Base-by-base conservation (phyloP, 1,140 invertebrate genomes). In the Lordiphosa clarofinis region DNA sequence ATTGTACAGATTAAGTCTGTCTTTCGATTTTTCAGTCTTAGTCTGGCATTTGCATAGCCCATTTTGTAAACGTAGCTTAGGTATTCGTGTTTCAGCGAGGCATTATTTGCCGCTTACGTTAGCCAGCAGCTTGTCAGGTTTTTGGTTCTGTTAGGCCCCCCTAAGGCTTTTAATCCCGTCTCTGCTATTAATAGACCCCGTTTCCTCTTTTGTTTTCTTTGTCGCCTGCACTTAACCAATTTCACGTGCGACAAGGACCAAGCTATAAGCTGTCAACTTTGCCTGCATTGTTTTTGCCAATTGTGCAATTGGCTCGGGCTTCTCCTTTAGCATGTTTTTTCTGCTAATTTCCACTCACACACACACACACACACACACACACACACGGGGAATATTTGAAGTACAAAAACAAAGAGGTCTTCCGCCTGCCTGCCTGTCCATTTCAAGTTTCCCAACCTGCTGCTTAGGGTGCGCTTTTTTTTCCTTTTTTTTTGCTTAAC, bases 341-440 rank as follows among this genome's bases (percentile, higher is more conserved):
- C 21, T 64, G 62, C 60, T 64, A 70, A 79, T 76, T 66, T 78
- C 40, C 35, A 11, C 15, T 13, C 19, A 42, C 38, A 57, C 65
- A 59, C 33, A 35, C 24, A 43, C 2, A 1, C 1, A 4, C 31
- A 24, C 8, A 36, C 21, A 28, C n/a, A 24, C 21, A 28, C 4
- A 10, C 2, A 35, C 19, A 21, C 10, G 24, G n/a, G 36, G 33
- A 56, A 42, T 40, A 21, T 60, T 59, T 56, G 49, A 37, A 43
- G 57, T 54, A 50, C 31, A 57, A 53, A 53, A 70, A 53, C 38
- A 40, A 56, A 57, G 50, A 11, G 10, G 24, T 28, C 24, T 28
- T 28, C 24, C 24, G 24, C 24, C 24, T 13, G 1, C 43, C n/a
- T 46, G 21, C 31, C 43, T 50, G 48, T 37, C 48, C 15, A 50